Conservation (phyloP, 2,888 invertebrate species). For the Allygus modestus region DNA sequence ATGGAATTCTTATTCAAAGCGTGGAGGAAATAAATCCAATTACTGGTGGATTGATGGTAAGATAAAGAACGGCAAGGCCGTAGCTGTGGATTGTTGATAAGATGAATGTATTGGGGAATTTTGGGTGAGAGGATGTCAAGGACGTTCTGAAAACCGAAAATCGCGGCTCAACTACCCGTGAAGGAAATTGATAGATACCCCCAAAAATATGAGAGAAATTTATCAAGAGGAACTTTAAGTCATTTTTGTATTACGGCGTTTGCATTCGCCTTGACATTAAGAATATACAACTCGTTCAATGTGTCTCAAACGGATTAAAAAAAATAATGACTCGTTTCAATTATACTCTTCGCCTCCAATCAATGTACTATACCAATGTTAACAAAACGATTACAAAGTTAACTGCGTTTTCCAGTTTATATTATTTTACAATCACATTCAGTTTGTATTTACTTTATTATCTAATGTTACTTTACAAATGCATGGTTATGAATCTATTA, state of each 20-base stretch:
- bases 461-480: too few species aligned
- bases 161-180: slow-evolving; percentile 29
- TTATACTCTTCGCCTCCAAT: too few species aligned
- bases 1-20: slow-evolving; percentile 37
- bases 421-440: too few species aligned
- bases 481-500: too few species aligned
- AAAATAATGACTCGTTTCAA: too few species aligned
- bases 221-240: not conserved
- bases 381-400: too few species aligned
- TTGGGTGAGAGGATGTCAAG: slow-evolving; percentile 21
- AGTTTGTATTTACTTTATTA: too few species aligned
- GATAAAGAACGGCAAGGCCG: slow-evolving; percentile 10
- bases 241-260: not conserved
- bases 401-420: too few species aligned
- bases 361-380: too few species aligned
- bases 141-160: slow-evolving; percentile 9
- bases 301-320: too few species aligned
- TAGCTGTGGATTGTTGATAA: slow-evolving; percentile 5
- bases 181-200: not conserved
- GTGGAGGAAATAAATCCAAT: slow-evolving; percentile 23
- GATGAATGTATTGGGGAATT: slow-evolving; percentile 10
- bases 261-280: not conserved
- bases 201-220: not conserved
- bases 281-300: not conserved
- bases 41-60: slow-evolving; percentile 5